These are phyloP conservation scores for Cephus sareptanus DNA, from an alignment of 2,888 invertebrate species.

Conservation along the genomic window DNA sequence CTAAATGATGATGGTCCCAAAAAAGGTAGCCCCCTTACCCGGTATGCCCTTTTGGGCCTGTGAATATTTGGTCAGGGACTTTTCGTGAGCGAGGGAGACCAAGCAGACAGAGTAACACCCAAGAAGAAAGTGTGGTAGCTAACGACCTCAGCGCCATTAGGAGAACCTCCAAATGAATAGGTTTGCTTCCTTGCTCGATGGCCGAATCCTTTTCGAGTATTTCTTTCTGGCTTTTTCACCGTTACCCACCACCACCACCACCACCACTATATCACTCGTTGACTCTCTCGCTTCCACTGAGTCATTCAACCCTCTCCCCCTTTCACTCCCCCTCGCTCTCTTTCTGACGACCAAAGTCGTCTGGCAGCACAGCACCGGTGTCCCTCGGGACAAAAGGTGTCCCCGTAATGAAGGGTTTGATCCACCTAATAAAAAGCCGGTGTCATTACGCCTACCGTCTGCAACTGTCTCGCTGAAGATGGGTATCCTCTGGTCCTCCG, in stretches of 20 bases:
- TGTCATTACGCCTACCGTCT: slow-evolving; percentile 32
- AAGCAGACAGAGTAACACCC: background rate
- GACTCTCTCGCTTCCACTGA: slow-evolving; percentile 1
- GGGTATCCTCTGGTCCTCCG: background rate
- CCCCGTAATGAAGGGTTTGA: slow-evolving; percentile 52
- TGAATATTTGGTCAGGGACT: background rate
- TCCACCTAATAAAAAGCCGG: slow-evolving; percentile 48
- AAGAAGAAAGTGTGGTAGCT: slow-evolving; percentile 13
- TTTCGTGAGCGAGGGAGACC: background rate
- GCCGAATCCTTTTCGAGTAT: slow-evolving; percentile 16
- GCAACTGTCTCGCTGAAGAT: slow-evolving; percentile 4
- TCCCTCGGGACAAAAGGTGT: slow-evolving; percentile 47
- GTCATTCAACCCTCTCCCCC: background rate
- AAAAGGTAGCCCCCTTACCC: background rate
- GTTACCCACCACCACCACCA: background rate
- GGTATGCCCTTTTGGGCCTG: background rate
- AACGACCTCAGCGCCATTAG: slow-evolving; percentile 38
- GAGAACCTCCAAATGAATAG: slow-evolving; percentile 36
- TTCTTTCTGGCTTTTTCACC: background rate
- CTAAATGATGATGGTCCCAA: background rate
- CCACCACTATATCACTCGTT: background rate
- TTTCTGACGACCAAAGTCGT: slow-evolving; percentile 9
- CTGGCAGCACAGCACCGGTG: slow-evolving; percentile 26
- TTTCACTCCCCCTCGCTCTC: slow-evolving; percentile 25
- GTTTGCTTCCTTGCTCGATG: slow-evolving; percentile 21